phyloP scores from a whole-genome alignment of 2,113 vertebrate genomes.

The Apus apus region DNA sequence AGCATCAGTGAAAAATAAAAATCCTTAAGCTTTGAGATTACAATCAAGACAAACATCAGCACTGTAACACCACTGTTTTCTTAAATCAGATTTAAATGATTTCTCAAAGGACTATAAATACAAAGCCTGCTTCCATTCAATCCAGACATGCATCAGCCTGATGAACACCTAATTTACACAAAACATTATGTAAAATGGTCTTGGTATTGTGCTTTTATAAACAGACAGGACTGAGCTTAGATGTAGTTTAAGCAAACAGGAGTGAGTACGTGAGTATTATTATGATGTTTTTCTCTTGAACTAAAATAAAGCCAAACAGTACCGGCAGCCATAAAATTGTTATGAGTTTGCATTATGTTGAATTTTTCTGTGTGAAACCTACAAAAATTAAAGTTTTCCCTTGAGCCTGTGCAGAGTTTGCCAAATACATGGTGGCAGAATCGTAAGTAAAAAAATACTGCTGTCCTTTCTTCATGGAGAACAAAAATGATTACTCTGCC shows the following conservation, averaged over 20 bases:
- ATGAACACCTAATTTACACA: not conserved
- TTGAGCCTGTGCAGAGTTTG: not conserved
- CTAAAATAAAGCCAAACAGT: not conserved
- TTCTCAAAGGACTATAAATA: not conserved
- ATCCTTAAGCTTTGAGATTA: not conserved
- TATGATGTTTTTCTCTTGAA: not conserved
- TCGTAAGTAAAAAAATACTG: not conserved
- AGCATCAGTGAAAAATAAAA: not conserved
- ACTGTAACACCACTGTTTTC: not conserved
- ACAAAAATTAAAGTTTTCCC: not conserved
- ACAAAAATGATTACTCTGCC: not conserved
- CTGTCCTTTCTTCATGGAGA: not conserved
- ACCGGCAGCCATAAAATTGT: not conserved
- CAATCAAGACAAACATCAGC: not conserved
- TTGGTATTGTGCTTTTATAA: not conserved
- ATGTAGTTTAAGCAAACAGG: not conserved
- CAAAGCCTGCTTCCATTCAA: not conserved
- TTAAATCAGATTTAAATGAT: not conserved
- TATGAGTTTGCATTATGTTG: not conserved
- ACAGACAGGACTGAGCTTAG: not conserved
- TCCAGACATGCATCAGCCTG: not conserved
- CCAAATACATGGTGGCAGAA: not conserved
- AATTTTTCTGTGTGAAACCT: not conserved
- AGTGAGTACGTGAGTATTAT: not conserved
- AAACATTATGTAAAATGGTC: not conserved